phyloP scores from a whole-genome alignment of 92 coral and sea anemone genomes.

The Epizoanthus ramosus region DNA sequence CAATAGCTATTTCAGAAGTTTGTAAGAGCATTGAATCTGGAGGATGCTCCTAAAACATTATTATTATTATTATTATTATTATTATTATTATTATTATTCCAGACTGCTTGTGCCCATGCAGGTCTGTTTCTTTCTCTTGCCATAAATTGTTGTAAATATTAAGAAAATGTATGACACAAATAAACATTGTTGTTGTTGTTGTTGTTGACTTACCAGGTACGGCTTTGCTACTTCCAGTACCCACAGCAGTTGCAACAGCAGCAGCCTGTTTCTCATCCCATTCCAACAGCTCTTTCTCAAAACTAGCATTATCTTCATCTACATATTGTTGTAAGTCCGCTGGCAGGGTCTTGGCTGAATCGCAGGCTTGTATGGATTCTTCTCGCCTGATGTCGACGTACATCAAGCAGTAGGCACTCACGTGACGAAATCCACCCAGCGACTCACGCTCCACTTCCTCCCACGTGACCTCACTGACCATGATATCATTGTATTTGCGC shows the following conservation, averaged over 20 bases:
- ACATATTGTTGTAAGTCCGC: conserved; percentile 73
- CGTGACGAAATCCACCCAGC: conserved; percentile 87
- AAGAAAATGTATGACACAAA: no score
- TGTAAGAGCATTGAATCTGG: no score
- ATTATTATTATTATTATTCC: no score
- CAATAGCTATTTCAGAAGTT: no score
- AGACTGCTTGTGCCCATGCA: no score
- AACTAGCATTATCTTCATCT: conserved; percentile 78
- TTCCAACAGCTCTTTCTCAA: conserved; percentile 80
- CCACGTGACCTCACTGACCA: conserved; percentile 93
- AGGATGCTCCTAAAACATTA: no score
- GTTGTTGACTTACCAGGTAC: neutral
- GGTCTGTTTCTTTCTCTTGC: no score
- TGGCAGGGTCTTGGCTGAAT: conserved; percentile 57
- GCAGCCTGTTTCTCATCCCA: conserved; percentile 84
- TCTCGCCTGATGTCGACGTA: conserved; percentile 79
- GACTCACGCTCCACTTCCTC: conserved; percentile 92
- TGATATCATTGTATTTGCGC: conserved; percentile 91
- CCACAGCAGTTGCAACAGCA: conserved; percentile 17
- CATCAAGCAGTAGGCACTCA: conserved; percentile 92
- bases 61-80: no score
- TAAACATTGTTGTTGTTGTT: no score
- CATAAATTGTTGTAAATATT: no score
- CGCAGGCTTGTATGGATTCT: conserved; percentile 63
- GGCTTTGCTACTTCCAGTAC: neutral